Base-by-base conservation (phyloP, 2,113 vertebrate species). In the Solenodon paradoxus region DNA sequence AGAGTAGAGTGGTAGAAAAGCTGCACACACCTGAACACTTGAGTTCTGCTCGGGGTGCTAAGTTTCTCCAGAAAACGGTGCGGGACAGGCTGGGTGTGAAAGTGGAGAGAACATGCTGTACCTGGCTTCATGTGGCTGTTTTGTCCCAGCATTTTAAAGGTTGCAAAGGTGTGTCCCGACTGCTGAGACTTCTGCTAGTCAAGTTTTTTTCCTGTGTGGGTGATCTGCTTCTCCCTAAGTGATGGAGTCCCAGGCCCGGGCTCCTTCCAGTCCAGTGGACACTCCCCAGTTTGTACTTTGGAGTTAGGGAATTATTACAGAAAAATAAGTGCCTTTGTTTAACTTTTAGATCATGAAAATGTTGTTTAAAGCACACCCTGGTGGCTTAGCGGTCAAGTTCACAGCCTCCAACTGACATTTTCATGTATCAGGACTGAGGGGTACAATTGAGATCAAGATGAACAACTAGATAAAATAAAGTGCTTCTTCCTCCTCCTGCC, bases 21-120 rank as follows among this genome's bases (percentile, higher is more conserved):
- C 3, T 26, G 2, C 7, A 1, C 30, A 2, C 17, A 8, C 17
- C 0, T 42, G 68, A 40, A 9, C 24, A 13, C 42, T 49, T 42
- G 61, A 38, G 28, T n/a, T 17, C 42, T 10, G 40, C 7, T 42
- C 26, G 9, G 72, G 45, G 42, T n/a, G 32, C 22, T 28, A 17
- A 51, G 9, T 40, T 17, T 51, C 63, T 28, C 84, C n/a, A 32
- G 1, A 49, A 24, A 81, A 22, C 69, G 28, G 7, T 20, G 2
- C 42, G 24, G 12, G 13, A 45, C 8, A 28, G 1, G n/a, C 24
- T 51, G 61, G 35, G 2, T 59, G 1, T 30, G 69, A 53, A 20
- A 16, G 35, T 40, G 28, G 40, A 40, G 6, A 3, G 59, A 79
- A 53, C 63, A 28, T 74, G 51, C 10, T 38, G 32, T 55, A 1